Evolutionary conservation across 2,888 invertebrate genomes (phyloP).

Genomic region (Acheta domesticus): DNA sequence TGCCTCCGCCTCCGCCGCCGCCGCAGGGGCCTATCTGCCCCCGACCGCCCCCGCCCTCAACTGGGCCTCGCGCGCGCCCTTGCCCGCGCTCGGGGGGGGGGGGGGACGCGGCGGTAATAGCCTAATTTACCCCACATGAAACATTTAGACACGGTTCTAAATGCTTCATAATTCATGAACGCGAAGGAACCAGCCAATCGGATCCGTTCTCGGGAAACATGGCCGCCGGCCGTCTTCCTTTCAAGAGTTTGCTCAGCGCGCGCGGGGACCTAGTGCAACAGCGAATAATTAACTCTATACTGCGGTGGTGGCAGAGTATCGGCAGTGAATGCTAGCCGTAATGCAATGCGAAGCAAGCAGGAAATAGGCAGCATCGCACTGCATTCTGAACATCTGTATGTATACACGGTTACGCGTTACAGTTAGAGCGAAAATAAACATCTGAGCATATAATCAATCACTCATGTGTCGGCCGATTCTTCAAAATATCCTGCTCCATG

Average conservation of each 20-base stretch:
- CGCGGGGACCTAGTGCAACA: background rate
- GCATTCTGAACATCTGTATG: too few species aligned
- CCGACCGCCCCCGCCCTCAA: background rate
- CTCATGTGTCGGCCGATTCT: too few species aligned
- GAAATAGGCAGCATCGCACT: too few species aligned
- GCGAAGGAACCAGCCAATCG: conserved; percentile 1
- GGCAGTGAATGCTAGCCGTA: too few species aligned
- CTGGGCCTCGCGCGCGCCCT: background rate
- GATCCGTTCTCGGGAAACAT: background rate
- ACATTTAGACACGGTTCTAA: conserved; percentile 18
- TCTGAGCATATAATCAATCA: too few species aligned
- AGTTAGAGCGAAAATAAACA: too few species aligned
- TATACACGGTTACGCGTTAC: too few species aligned
- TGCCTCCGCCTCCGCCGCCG: background rate
- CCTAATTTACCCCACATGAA: conserved; percentile 18
- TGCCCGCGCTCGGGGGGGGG: background rate
- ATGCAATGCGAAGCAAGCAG: too few species aligned
- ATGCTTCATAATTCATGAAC: conserved; percentile 1
- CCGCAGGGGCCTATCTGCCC: background rate
- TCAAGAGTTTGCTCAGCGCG: background rate
- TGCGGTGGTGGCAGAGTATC: background rate
- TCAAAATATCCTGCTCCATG: too few species aligned
- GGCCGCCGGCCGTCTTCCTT: background rate
- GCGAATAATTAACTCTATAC: background rate
- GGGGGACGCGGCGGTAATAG: background rate